Evolutionary conservation across 2,888 invertebrate species (phyloP).

Genomic region (Polydrusus cervinus): DNA sequence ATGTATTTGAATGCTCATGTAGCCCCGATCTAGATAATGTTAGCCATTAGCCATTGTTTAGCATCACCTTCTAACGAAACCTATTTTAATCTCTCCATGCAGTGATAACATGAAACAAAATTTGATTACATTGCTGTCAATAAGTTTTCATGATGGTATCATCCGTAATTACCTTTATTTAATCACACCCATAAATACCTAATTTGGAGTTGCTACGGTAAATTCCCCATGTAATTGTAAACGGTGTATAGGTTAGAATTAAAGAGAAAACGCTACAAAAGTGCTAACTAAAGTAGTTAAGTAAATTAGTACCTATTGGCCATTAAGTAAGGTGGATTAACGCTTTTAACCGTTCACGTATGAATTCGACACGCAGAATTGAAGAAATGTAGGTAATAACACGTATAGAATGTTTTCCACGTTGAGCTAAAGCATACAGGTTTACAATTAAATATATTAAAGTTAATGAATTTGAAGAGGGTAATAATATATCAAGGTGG

Average conservation of each 20-base stretch:
- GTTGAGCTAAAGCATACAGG: neutral
- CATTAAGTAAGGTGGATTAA: slow-evolving; percentile 3
- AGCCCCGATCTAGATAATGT: too few species aligned
- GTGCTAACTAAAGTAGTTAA: slow-evolving; percentile 5
- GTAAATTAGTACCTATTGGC: slow-evolving; percentile 7
- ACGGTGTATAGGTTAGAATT: slow-evolving; percentile 1
- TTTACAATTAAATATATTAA: too few species aligned
- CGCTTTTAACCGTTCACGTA: slow-evolving; percentile 8
- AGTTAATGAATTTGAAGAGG: too few species aligned
- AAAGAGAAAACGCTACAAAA: slow-evolving; percentile 1
- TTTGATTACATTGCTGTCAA: too few species aligned
- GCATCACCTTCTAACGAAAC: too few species aligned
- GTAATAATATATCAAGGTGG: too few species aligned
- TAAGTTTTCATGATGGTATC: too few species aligned
- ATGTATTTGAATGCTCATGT: too few species aligned
- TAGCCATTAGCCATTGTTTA: too few species aligned
- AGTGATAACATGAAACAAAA: too few species aligned
- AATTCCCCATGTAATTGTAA: neutral
- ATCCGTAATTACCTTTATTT: too few species aligned
- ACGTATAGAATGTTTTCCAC: neutral
- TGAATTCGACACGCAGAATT: slow-evolving; percentile 10
- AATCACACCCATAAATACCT: neutral
- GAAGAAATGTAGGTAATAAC: neutral
- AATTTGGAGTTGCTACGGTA: neutral
- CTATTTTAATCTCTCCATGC: too few species aligned